phyloP scores from a whole-genome alignment of 2,888 invertebrate genomes.

The Spatulosminthurus flaviceps region DNA sequence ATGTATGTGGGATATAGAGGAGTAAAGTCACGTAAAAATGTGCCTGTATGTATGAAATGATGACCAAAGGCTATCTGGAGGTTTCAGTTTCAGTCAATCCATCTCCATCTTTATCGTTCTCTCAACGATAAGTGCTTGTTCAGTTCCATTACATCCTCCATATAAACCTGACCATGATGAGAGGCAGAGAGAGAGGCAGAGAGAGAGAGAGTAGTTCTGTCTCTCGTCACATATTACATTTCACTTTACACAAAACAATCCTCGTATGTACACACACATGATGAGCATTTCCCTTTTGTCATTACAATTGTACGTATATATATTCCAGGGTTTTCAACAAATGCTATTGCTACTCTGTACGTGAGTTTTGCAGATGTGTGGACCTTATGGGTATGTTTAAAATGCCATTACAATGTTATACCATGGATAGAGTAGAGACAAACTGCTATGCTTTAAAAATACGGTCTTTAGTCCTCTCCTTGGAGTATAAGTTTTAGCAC shows the following conservation, averaged over 20 bases:
- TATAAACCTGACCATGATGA: neutral
- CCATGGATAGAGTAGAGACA: no score
- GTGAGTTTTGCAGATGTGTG: no score
- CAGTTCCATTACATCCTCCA: neutral
- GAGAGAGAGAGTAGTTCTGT: constrained; percentile 10
- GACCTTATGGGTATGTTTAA: no score
- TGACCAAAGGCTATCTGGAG: constrained; percentile 35
- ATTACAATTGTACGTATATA: neutral
- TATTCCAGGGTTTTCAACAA: no score
- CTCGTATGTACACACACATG: constrained; percentile 1
- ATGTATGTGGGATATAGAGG: neutral
- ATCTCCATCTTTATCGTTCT: constrained; percentile 41
- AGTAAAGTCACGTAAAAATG: neutral
- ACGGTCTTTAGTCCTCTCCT: no score
- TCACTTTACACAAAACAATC: neutral
- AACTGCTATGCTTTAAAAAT: no score
- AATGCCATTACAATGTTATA: no score
- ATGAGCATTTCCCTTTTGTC: constrained; percentile 3
- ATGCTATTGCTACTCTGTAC: no score
- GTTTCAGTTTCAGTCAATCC: constrained; percentile 36
- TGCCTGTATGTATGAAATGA: neutral
- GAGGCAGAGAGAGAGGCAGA: no score
- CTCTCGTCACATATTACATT: constrained; percentile 20
- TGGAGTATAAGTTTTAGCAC: no score
- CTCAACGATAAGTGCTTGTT: constrained; percentile 38